Evolutionary conservation across 2,888 invertebrate species (phyloP).

Genomic region (Cynaeus angustus): DNA sequence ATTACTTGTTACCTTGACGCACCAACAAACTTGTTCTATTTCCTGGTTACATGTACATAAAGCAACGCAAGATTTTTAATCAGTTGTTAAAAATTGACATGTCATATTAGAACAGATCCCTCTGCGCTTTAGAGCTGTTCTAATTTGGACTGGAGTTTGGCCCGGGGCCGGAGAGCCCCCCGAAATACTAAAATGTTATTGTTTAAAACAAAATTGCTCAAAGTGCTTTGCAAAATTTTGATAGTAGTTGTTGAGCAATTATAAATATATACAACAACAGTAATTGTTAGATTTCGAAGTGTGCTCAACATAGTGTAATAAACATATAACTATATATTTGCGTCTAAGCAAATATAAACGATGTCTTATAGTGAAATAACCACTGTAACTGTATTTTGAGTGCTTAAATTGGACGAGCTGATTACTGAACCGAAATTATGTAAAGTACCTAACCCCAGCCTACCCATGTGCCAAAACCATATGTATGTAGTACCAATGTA

Average conservation of each 20-base stretch:
- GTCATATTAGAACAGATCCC: conserved; percentile 7
- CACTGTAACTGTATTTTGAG: conserved; percentile 3
- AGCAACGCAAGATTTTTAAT: conserved; percentile 4
- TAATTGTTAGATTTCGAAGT: conserved; percentile 38
- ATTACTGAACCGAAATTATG: conserved; percentile 20
- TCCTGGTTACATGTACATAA: conserved; percentile 31
- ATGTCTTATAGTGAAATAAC: conserved; percentile 19
- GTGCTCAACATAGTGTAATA: conserved; percentile 42
- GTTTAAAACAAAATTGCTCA: conserved; percentile 39
- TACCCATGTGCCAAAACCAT: conserved; percentile 35
- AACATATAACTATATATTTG: conserved; percentile 24
- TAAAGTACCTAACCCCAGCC: conserved; percentile 20
- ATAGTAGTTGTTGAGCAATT: conserved; percentile 45
- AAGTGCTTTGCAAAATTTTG: conserved; percentile 47
- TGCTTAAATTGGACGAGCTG: conserved; percentile 8
- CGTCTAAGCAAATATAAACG: conserved; percentile 16
- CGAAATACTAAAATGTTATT: conserved; percentile 9
- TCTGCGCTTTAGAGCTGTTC: conserved; percentile 1
- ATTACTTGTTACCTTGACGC: conserved; percentile 31
- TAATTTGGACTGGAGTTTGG: background rate
- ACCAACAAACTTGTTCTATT: conserved; percentile 27
- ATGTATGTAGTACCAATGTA: conserved; percentile 28
- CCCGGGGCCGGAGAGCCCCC: background rate
- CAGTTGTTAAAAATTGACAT: conserved; percentile 7
- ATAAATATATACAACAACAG: conserved; percentile 34